Percentiles rank a stretch among this genome's conserved stretches.
Conservation (phyloP, 30 jellyfish, hydroid and myxozoan species). For the Hydractinia symbiolongicarpus region DNA sequence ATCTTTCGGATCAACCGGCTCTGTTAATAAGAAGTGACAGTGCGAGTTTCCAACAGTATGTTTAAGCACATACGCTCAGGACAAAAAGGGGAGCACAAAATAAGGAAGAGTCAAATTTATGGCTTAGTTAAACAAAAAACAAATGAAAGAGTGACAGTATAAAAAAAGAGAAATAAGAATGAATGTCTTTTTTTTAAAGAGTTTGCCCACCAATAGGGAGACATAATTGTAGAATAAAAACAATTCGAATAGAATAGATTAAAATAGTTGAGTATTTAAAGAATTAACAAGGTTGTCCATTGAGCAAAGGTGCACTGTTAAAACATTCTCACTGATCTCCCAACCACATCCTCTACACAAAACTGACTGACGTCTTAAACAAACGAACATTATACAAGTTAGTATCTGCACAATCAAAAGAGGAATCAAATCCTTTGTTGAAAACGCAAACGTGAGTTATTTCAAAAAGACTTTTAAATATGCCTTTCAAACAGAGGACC, state of each 20-base stretch:
- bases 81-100: slow-evolving; percentile 3
- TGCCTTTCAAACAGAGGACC: no score
- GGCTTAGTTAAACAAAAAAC: background rate
- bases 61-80: slow-evolving; percentile 96
- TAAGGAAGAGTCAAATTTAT: background rate
- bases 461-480: no score
- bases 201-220: no score
- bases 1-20: slow-evolving; percentile 68
- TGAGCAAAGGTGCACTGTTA: slow-evolving; percentile 94
- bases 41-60: slow-evolving; percentile 41
- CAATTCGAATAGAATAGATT: background rate
- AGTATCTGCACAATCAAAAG: no score
- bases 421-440: no score
- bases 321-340: slow-evolving; percentile 45
- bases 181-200: no score
- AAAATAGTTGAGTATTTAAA: background rate
- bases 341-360: slow-evolving; percentile 6
- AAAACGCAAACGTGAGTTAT: no score
- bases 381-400: background rate
- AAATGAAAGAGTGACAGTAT: no score
- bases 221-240: no score
- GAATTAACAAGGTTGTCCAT: background rate
- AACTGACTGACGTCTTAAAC: background rate
- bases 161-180: no score
- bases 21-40: slow-evolving; percentile 29